Conservation (phyloP, 2,888 invertebrate species). For the Salpingus planirostris region DNA sequence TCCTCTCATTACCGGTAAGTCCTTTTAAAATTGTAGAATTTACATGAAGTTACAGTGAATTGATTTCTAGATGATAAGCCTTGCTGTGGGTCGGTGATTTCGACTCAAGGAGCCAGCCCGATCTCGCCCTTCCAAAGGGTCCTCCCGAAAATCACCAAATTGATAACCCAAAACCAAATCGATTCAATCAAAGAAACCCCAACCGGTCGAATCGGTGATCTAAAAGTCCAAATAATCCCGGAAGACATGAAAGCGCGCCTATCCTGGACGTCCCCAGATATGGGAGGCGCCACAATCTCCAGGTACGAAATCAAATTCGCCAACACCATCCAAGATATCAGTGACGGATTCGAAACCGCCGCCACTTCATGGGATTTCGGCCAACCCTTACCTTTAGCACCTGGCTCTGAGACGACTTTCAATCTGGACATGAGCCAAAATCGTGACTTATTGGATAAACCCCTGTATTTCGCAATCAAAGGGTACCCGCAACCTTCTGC, state of each 20-base stretch:
- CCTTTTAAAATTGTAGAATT: no score
- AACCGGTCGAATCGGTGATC: constrained; percentile 48
- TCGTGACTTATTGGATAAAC: constrained; percentile 42
- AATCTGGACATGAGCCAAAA: constrained; percentile 43
- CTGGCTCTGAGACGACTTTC: constrained; percentile 47
- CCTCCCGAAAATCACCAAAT: constrained; percentile 43
- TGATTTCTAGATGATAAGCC: constrained; percentile 17
- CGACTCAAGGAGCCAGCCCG: constrained; percentile 42
- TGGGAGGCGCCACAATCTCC: constrained; percentile 44
- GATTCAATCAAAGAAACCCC: constrained; percentile 29
- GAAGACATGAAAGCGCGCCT: constrained; percentile 45
- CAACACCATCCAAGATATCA: constrained; percentile 38
- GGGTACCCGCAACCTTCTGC: constrained; percentile 41
- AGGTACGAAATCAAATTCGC: constrained; percentile 48
- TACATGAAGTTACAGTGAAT: no score
- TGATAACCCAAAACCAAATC: constrained; percentile 39
- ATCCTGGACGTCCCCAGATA: constrained; percentile 53
- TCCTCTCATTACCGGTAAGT: constrained; percentile 30
- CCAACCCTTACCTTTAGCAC: constrained; percentile 41
- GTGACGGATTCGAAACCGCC: constrained; percentile 43
- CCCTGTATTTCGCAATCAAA: constrained; percentile 47
- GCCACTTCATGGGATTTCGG: constrained; percentile 41
- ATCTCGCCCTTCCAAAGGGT: constrained; percentile 47
- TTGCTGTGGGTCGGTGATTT: constrained; percentile 48
- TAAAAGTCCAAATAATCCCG: constrained; percentile 42